Percentiles rank a stretch among this genome's conserved stretches.
These are phyloP conservation scores for Phaethornis superciliosus DNA, from an alignment of 2,113 vertebrate species.

Conservation along the genomic window DNA sequence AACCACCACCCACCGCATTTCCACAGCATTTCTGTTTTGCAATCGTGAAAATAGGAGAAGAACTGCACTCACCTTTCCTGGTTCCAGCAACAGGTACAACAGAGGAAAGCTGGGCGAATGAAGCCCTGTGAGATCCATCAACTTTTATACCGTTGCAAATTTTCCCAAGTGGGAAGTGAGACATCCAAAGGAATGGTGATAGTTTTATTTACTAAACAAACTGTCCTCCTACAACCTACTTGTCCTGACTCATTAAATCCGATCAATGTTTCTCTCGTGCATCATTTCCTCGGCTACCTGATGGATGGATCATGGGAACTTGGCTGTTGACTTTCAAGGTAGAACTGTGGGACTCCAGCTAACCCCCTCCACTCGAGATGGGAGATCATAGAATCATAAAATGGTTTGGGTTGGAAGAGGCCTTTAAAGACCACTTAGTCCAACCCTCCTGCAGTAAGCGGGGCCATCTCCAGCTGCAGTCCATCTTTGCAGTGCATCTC, in stretches of 20 bases:
- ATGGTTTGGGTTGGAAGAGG: too few relatives aligned
- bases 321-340: rapidly evolving
- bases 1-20: not conserved
- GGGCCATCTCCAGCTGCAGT: too few relatives aligned
- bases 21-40: not conserved
- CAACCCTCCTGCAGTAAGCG: too few relatives aligned
- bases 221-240: not conserved
- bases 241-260: slow-evolving; percentile 13
- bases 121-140: not conserved
- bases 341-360: not conserved
- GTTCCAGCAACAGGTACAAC: rapidly evolving
- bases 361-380: not conserved
- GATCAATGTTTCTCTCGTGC: not conserved
- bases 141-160: not conserved
- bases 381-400: too few relatives aligned
- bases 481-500: too few relatives aligned
- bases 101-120: not conserved
- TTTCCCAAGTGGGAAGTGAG: not conserved
- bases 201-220: slow-evolving; percentile 12
- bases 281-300: slow-evolving; percentile 12
- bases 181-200: slow-evolving; percentile 49
- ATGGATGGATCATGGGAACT: not conserved
- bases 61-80: not conserved
- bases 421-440: too few relatives aligned
- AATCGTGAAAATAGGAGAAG: not conserved